Evolutionary conservation across 2,888 invertebrate genomes (phyloP), one percentile per base, ranked within the genome.

Genomic region (Cryptus armator): DNA sequence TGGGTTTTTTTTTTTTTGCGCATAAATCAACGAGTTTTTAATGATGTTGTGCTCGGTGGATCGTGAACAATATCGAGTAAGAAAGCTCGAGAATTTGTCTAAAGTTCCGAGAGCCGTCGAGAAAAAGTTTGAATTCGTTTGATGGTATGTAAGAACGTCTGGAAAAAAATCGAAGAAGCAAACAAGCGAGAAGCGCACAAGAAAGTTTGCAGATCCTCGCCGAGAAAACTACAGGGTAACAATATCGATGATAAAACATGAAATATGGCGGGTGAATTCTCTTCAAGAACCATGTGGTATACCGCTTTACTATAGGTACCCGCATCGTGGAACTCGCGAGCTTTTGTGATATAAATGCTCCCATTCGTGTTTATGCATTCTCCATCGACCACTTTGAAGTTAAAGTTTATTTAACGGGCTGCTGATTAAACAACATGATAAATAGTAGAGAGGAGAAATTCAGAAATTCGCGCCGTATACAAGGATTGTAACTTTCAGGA

Each of bases 171-270:
- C 14, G 53, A 19, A 53, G 43, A 9, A 71, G 53, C 16, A 71
- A 56, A 71, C 43, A 56, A 32, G 51, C 12, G 56, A 12, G 37
- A 71, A 56, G 71, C 37, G 37, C 43, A 43, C 43, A 43, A 9
- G 43, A 6, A 53, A 10, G 56, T 71, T n/a, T 19, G 29, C n/a
- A 6, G 48, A 24, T 71, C 53, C 32, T 44, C 12, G 72, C 24
- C 2, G 43, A 19, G 29, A 16, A 48, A 29, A 46, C 29, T 12
- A 10, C 48, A 10, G 32, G n/a, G 10, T 56, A 56, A 7, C 19
- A 16, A 56, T 56, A 56, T 12, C 24, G 56, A 19, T 9, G 56
- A 51, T 51, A 16, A n/a, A 16, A 19, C 19, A 10, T 56, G 19
- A 24, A 56, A 24, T 56, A 10, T 16, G 24, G 24, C 24, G 24